A percentile compares a stretch with the other conserved stretches of the same genome.
phyloP scores from a whole-genome alignment of 2,797 vertebrate species.

The Huso huso region DNA sequence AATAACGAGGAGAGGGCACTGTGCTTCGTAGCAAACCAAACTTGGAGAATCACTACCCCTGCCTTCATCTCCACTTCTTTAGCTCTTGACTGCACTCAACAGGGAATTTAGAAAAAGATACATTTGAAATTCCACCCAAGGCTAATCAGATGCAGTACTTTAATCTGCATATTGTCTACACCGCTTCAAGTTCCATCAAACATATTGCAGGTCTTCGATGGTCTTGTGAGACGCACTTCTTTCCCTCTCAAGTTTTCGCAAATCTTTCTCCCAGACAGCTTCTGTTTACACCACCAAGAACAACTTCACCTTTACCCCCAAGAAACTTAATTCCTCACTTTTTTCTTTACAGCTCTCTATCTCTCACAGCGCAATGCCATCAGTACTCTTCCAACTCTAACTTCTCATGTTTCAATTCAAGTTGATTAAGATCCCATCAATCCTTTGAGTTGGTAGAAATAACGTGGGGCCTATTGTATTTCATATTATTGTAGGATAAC shows the following conservation, averaged over 20 bases:
- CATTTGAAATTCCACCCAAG: neutral
- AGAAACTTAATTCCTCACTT: neutral
- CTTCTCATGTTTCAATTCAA: too few species aligned
- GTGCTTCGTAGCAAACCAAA: neutral
- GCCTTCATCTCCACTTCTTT: slow-evolving; percentile 5
- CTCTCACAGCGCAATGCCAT: neutral
- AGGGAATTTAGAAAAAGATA: slow-evolving; percentile 5
- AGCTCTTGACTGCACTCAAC: neutral
- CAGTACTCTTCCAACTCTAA: too few species aligned
- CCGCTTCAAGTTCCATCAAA: slow-evolving; percentile 1
- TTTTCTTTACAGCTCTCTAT: neutral
- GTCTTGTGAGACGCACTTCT: neutral
- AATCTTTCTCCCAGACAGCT: neutral
- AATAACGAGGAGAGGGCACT: neutral
- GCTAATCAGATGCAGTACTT: slow-evolving; percentile 1
- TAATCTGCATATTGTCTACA: slow-evolving; percentile 4
- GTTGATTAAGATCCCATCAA: neutral
- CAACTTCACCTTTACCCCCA: neutral
- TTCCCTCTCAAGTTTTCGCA: neutral
- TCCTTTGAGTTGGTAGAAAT: too few species aligned
- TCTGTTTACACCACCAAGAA: slow-evolving; percentile 2
- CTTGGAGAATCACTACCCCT: neutral
- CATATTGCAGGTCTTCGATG: neutral
- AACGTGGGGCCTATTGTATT: too few species aligned
- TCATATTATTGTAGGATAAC: too few species aligned